Percentiles rank a stretch among this genome's conserved stretches.
phyloP scores from a whole-genome alignment of 2,888 invertebrate genomes.

The Choreutis nemorana region DNA sequence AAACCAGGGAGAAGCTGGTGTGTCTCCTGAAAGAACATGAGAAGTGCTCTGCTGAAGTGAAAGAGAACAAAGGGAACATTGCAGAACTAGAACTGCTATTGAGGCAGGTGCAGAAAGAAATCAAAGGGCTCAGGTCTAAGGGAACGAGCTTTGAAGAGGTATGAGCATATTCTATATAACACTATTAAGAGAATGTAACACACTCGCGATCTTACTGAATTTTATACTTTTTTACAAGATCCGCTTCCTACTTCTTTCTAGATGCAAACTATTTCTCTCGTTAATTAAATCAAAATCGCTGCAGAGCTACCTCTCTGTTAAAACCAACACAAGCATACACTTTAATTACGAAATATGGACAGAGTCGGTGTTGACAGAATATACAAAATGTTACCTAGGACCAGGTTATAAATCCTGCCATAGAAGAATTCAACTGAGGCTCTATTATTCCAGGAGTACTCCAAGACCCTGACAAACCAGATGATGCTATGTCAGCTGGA shows the following conservation, averaged over 20 bases:
- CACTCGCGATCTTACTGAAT: no score
- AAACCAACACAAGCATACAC: no score
- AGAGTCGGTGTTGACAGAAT: not conserved
- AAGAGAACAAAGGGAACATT: conserved; percentile 53
- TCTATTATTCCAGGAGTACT: conserved; percentile 29
- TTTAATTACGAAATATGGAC: not conserved
- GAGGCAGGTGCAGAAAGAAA: conserved; percentile 61
- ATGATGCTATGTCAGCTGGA: conserved; percentile 70
- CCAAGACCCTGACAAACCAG: conserved; percentile 36
- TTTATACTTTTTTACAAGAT: no score
- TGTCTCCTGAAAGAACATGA: conserved; percentile 63
- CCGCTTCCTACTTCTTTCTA: no score
- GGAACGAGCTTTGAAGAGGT: conserved; percentile 41
- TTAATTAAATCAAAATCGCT: no score
- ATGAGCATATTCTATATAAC: no score
- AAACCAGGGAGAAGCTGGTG: conserved; percentile 57
- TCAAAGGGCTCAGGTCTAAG: conserved; percentile 39
- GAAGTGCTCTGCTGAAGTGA: conserved; percentile 55
- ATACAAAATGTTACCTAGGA: no score
- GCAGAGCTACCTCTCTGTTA: no score
- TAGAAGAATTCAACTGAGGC: not conserved
- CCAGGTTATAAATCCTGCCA: no score
- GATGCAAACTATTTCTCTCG: no score
- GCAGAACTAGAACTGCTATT: conserved; percentile 60
- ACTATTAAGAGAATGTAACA: no score